phyloP scores from a whole-genome alignment of 2,888 invertebrate genomes.

The Hirtodrosophila cameraria region DNA sequence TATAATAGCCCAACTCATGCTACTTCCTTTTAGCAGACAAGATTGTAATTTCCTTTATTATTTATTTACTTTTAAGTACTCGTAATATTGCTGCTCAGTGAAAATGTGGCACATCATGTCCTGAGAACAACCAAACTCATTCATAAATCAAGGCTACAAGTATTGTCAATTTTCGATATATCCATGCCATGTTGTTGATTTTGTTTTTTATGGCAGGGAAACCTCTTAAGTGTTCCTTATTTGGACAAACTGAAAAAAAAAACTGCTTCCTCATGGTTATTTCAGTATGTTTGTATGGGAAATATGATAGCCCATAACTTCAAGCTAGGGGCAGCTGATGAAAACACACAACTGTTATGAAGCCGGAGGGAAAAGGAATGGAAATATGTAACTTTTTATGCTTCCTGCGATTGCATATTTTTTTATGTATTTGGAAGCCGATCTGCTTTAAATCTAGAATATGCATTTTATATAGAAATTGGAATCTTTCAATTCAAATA shows the following conservation, averaged over 20 bases:
- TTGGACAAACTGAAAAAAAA: slow-evolving; percentile 30
- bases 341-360: not conserved
- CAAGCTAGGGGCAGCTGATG: slow-evolving; percentile 51
- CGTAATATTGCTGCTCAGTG: slow-evolving; percentile 24
- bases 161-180: slow-evolving; percentile 68
- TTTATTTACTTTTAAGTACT: slow-evolving; percentile 74
- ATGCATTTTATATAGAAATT: not conserved
- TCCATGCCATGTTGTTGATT: slow-evolving; percentile 32
- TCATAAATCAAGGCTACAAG: slow-evolving; percentile 69
- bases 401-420: slow-evolving; percentile 28
- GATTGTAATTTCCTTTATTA: slow-evolving; percentile 59
- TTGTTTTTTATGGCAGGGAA: slow-evolving; percentile 34
- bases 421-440: slow-evolving; percentile 11
- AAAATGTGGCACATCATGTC: slow-evolving; percentile 57
- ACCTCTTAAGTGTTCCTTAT: slow-evolving; percentile 56
- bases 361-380: not conserved
- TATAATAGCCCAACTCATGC: slow-evolving; percentile 52
- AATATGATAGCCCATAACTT: slow-evolving; percentile 64
- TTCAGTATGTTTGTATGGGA: slow-evolving; percentile 54
- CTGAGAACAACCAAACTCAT: slow-evolving; percentile 67
- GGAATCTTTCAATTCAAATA: too few species aligned
- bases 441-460: too few species aligned
- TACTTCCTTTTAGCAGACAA: slow-evolving; percentile 51
- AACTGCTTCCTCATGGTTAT: slow-evolving; percentile 73
- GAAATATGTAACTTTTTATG: slow-evolving; percentile 6